Conservation (phyloP, 2,888 invertebrate genomes). For the Phaedon cochleariae region DNA sequence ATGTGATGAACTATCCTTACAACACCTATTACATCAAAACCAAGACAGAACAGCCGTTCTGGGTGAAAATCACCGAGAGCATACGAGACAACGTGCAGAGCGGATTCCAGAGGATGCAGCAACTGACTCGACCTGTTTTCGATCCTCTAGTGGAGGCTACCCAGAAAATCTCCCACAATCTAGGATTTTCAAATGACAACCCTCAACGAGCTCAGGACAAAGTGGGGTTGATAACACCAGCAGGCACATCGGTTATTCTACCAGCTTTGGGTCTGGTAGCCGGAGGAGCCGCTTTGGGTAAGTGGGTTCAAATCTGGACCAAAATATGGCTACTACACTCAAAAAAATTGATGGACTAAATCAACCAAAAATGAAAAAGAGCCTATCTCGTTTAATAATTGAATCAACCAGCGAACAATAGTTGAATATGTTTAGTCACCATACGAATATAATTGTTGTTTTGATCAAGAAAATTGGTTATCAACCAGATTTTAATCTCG, state of each 20-base stretch:
- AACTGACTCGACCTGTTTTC: conserved; percentile 72
- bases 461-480: no score
- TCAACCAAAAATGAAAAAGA: no score
- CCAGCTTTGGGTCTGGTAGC: conserved; percentile 82
- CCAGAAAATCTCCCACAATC: conserved; percentile 80
- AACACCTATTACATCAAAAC: conserved; percentile 67
- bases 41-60: conserved; percentile 72
- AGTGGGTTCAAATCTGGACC: background rate
- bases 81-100: conserved; percentile 77
- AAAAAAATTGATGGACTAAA: no score
- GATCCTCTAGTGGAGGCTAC: conserved; percentile 82
- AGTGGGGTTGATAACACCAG: conserved; percentile 69
- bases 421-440: no score
- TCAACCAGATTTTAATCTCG: no score
- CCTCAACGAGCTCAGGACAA: conserved; percentile 67
- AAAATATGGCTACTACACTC: background rate
- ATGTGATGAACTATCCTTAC: conserved; percentile 67
- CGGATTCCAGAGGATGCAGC: conserved; percentile 75
- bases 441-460: no score
- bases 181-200: conserved; percentile 69
- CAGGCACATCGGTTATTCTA: conserved; percentile 70
- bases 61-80: conserved; percentile 77
- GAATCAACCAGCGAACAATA: no score
- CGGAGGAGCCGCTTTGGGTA: conserved; percentile 79
- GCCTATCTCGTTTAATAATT: no score